These are phyloP conservation scores for Aphelocoma californica DNA, from an alignment of 2,797 vertebrate species.

Conservation along the genomic window DNA sequence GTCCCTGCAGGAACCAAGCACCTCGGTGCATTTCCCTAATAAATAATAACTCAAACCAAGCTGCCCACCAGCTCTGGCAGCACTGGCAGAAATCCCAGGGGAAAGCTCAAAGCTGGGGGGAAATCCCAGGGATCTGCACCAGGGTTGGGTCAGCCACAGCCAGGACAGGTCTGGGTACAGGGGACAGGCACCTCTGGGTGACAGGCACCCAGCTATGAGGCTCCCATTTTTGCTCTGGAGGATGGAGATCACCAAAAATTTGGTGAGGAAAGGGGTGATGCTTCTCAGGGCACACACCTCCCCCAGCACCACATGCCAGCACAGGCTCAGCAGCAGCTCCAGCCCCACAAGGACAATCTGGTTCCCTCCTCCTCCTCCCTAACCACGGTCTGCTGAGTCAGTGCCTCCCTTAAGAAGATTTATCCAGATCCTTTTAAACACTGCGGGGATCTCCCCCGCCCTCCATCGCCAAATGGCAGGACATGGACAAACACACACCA, in stretches of 20 bases:
- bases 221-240: neutral
- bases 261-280: neutral
- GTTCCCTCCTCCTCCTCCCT: neutral
- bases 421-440: conserved; percentile 28
- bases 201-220: neutral
- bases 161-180: neutral
- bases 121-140: neutral
- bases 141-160: neutral
- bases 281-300: neutral
- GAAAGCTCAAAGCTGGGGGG: neutral
- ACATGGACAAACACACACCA: neutral
- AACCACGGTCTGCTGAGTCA: conserved; percentile 38
- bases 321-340: accelerated
- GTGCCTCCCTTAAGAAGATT: conserved; percentile 43
- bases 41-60: neutral
- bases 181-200: neutral
- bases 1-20: neutral
- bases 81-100: neutral
- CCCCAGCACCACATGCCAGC: neutral
- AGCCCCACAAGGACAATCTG: neutral
- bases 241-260: neutral
- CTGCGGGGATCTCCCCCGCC: neutral
- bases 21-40: accelerated
- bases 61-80: accelerated
- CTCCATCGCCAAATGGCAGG: neutral